phyloP scores from a whole-genome alignment of 64 coral and sea anemone genomes.

The Montipora foliosa region DNA sequence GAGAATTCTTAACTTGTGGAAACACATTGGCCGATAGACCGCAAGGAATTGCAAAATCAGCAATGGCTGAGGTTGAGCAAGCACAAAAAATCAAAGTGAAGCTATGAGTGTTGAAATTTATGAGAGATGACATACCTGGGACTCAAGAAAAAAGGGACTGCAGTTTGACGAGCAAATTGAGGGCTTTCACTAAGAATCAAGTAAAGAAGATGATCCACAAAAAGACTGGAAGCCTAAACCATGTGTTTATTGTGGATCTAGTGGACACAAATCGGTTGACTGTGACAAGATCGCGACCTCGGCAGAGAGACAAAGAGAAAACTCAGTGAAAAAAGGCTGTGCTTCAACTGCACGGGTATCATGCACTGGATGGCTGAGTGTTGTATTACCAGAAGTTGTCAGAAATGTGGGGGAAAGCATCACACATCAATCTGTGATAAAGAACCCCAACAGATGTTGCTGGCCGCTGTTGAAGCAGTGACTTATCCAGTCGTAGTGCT shows the following conservation, averaged over 20 bases:
- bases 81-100: too few species aligned
- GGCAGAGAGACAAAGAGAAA: background rate
- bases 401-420: background rate
- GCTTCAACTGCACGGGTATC: conserved; percentile 66
- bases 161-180: too few species aligned
- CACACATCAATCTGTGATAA: conserved; percentile 60
- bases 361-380: conserved; percentile 31
- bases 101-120: too few species aligned
- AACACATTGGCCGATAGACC: too few species aligned
- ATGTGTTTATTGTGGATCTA: conserved; percentile 63
- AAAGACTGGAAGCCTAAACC: conserved; percentile 6
- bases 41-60: too few species aligned
- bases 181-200: too few species aligned
- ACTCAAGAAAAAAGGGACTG: too few species aligned
- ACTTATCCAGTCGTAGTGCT: conserved; percentile 36
- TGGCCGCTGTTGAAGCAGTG: background rate
- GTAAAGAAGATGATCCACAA: background rate
- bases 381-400: conserved; percentile 7
- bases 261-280: conserved; percentile 41
- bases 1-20: too few species aligned
- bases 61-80: too few species aligned
- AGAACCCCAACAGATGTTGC: conserved; percentile 5
- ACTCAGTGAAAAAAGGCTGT: conserved; percentile 23
- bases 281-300: conserved; percentile 26
- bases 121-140: too few species aligned